These are phyloP conservation scores for Actenoides hombroni DNA, from an alignment of 2,113 vertebrate species.

Conservation along the genomic window DNA sequence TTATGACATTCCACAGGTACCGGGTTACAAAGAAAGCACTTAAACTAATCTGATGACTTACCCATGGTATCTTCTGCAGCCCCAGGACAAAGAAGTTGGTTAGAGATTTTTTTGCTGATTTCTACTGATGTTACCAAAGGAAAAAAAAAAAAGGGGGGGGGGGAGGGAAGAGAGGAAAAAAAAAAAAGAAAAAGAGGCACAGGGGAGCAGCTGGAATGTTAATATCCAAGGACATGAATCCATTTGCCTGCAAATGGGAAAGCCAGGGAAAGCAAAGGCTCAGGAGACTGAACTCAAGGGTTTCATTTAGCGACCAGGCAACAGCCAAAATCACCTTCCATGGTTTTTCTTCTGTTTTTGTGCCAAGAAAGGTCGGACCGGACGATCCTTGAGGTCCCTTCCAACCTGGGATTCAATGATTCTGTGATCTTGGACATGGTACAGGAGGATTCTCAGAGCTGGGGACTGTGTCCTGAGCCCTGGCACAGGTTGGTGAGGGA, in stretches of 20 bases:
- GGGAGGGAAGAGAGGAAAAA: too few species aligned
- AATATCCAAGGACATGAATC: neutral
- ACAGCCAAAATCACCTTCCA: neutral
- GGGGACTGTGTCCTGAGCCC: neutral
- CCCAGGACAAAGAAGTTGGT: conserved; percentile 13
- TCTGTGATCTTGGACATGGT: neutral
- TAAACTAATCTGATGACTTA: neutral
- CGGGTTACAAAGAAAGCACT: neutral
- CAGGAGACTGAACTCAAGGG: neutral
- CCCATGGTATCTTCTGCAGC: conserved; percentile 59
- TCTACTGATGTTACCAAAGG: neutral
- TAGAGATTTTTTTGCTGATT: neutral
- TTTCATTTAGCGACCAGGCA: rapidly evolving
- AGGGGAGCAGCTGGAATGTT: neutral
- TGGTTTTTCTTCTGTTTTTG: neutral
- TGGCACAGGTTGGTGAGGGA: neutral
- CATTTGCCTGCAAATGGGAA: neutral
- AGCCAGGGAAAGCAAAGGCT: neutral
- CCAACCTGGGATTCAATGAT: neutral
- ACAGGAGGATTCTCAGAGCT: rapidly evolving
- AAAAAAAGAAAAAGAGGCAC: neutral
- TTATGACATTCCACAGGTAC: neutral
- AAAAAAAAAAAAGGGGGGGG: neutral
- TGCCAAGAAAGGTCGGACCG: neutral
- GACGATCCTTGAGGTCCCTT: neutral